A percentile compares a stretch with the other conserved stretches of the same genome.
Conservation (phyloP, 2,113 vertebrate genomes). For the Antechinus stuartii region DNA sequence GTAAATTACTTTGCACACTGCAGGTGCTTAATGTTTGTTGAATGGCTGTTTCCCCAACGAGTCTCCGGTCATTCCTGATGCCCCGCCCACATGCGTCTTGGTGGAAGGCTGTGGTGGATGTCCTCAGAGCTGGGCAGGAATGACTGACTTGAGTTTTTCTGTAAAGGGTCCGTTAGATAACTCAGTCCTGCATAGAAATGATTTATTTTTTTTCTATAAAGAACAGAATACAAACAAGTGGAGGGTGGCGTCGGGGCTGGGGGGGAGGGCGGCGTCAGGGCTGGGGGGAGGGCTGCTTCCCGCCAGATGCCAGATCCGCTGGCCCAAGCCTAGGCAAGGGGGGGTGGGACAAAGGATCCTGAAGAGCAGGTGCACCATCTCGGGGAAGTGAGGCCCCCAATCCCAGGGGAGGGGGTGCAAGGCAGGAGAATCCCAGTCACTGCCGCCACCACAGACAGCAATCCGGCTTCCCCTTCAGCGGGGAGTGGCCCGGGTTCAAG, state of each 20-base stretch:
- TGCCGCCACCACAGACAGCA: background rate
- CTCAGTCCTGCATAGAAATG: constrained; percentile 27
- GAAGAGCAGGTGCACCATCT: background rate
- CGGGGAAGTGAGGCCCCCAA: background rate
- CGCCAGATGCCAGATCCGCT: background rate
- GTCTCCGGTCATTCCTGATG: background rate
- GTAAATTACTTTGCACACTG: background rate
- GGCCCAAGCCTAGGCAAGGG: background rate
- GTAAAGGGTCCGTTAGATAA: constrained; percentile 30
- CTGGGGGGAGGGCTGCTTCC: background rate
- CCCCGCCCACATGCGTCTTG: background rate
- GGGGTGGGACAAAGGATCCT: background rate
- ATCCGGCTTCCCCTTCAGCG: background rate
- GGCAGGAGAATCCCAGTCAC: background rate
- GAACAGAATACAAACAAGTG: constrained; percentile 65
- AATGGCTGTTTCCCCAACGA: background rate
- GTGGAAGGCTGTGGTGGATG: background rate
- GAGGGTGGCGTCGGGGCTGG: background rate
- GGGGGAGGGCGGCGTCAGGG: background rate
- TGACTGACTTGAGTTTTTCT: constrained; percentile 70
- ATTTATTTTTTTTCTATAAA: constrained; percentile 78
- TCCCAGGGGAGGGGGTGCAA: background rate
- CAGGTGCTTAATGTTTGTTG: background rate
- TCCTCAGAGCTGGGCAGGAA: constrained; percentile 25
- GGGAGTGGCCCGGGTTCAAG: background rate